Percentiles rank a stretch among this genome's conserved stretches.
phyloP scores from a whole-genome alignment of 2,888 invertebrate genomes.

The Caenorhabditis sulstoni region DNA sequence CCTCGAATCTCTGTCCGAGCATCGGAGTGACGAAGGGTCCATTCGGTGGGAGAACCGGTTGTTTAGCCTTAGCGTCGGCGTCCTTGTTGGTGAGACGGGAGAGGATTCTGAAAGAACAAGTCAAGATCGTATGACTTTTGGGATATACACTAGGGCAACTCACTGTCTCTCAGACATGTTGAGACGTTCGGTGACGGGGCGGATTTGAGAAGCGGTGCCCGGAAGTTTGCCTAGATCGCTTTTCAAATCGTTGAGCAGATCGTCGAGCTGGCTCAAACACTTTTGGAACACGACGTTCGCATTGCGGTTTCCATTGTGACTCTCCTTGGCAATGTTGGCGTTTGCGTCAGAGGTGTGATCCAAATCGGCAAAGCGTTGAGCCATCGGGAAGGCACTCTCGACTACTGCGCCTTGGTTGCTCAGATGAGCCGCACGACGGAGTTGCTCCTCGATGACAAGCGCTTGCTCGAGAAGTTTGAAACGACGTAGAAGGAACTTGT shows the following conservation, averaged over 20 bases:
- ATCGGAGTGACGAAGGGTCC: constrained; percentile 80
- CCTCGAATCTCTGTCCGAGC: constrained; percentile 67
- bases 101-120: constrained; percentile 71
- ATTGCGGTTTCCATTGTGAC: constrained; percentile 94
- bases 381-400: constrained; percentile 61
- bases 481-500: background rate
- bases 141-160: constrained; percentile 45
- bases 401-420: constrained; percentile 87
- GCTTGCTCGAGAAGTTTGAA: constrained; percentile 94
- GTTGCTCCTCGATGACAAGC: constrained; percentile 97
- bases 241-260: constrained; percentile 98
- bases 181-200: constrained; percentile 96
- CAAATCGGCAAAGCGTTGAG: constrained; percentile 84
- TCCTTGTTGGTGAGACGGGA: constrained; percentile 79
- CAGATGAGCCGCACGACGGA: constrained; percentile 95
- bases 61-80: constrained; percentile 67
- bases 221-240: constrained; percentile 97
- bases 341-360: constrained; percentile 98
- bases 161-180: constrained; percentile 94
- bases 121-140: background rate
- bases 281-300: constrained; percentile 98
- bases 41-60: constrained; percentile 77
- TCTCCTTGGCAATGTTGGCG: constrained; percentile 96
- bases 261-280: constrained; percentile 96
- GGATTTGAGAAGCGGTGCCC: constrained; percentile 95